Evolutionary conservation across 2,797 vertebrate species (phyloP).

Genomic region (Epinephelus malabaricus): DNA sequence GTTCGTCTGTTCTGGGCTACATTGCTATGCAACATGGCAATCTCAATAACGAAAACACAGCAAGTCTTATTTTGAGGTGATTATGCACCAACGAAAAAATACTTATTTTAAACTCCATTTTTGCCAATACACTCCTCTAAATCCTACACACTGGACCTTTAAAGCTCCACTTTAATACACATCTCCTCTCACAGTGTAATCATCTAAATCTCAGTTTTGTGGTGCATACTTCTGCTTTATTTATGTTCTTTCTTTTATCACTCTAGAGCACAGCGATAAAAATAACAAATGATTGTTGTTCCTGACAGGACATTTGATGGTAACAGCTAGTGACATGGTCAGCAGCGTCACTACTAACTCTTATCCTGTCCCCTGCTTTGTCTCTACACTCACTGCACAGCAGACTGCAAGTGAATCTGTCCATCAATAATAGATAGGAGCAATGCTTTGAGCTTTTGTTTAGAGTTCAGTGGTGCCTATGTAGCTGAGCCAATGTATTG

Average conservation of each 20-base stretch:
- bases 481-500: slow-evolving; percentile 58
- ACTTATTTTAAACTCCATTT: too few species aligned
- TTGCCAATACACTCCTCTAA: too few species aligned
- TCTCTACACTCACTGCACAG: slow-evolving; percentile 50
- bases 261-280: background rate
- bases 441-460: slow-evolving; percentile 70
- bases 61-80: too few species aligned
- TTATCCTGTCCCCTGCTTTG: slow-evolving; percentile 43
- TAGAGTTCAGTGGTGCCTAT: slow-evolving; percentile 57
- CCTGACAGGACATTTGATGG: slow-evolving; percentile 24
- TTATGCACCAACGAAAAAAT: too few species aligned
- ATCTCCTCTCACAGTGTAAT: background rate
- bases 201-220: background rate
- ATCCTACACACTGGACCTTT: too few species aligned
- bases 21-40: too few species aligned
- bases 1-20: too few species aligned
- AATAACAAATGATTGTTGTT: slow-evolving; percentile 18
- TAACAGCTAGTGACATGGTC: slow-evolving; percentile 32
- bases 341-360: slow-evolving; percentile 35
- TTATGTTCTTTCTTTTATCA: background rate
- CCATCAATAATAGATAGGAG: slow-evolving; percentile 75
- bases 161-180: background rate
- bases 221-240: slow-evolving; percentile 11
- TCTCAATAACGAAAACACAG: too few species aligned
- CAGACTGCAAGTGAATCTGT: slow-evolving; percentile 58